These are phyloP conservation scores for Progne subis DNA, from an alignment of 2,113 vertebrate genomes.

Conservation along the genomic window DNA sequence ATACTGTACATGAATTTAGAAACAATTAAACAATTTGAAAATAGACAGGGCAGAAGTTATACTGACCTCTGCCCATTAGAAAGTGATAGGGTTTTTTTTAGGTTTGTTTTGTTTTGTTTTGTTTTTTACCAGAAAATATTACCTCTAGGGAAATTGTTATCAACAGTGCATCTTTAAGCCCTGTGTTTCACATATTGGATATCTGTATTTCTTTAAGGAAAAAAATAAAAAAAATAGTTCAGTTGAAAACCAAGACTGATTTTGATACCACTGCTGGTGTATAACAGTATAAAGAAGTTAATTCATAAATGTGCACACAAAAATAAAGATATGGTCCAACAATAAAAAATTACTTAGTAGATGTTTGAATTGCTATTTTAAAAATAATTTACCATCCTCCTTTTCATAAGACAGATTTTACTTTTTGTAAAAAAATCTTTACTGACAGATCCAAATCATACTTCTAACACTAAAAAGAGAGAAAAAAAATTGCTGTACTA, in stretches of 20 bases:
- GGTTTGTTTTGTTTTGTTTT: neutral
- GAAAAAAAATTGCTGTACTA: neutral
- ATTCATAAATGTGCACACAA: neutral
- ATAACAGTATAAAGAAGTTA: neutral
- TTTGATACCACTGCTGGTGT: neutral
- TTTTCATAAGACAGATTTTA: neutral
- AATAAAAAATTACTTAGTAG: neutral
- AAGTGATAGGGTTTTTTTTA: neutral
- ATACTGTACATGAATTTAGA: neutral
- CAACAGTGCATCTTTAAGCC: neutral
- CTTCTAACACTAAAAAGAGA: neutral
- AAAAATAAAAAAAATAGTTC: neutral
- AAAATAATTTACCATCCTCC: neutral
- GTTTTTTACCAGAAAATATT: neutral
- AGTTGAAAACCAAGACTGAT: neutral
- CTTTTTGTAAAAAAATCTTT: too few species aligned
- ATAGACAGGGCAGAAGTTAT: neutral
- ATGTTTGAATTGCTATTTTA: neutral
- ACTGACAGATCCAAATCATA: neutral
- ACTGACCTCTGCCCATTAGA: neutral
- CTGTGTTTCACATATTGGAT: neutral
- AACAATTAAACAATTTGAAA: conserved; percentile 14
- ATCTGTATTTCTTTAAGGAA: neutral
- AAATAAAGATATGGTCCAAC: neutral
- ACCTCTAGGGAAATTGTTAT: neutral